These are phyloP conservation scores for Mythimna impura DNA, from an alignment of 2,888 invertebrate species.

Conservation along the genomic window DNA sequence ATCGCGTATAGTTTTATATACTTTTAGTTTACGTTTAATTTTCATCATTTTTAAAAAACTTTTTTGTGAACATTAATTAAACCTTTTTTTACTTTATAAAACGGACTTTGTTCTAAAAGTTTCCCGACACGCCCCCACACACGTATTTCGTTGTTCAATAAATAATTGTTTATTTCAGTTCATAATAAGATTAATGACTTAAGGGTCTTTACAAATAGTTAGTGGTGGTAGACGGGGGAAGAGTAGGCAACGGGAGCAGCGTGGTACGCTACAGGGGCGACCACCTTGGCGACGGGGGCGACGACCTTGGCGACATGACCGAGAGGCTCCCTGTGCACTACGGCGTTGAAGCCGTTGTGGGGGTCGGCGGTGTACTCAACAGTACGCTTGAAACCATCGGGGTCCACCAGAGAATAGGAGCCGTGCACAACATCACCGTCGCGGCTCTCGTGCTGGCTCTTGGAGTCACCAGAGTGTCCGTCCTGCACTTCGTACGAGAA, in stretches of 20 bases:
- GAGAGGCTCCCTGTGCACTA: conserved; percentile 85
- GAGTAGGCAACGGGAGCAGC: conserved; percentile 69
- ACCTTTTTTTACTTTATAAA: no score
- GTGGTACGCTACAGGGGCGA: conserved; percentile 75
- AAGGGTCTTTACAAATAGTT: background rate
- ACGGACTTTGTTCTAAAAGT: no score
- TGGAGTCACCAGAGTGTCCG: conserved; percentile 86
- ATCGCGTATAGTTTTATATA: no score
- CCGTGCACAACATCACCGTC: conserved; percentile 88
- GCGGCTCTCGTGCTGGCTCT: conserved; percentile 86
- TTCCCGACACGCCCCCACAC: no score
- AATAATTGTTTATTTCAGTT: conserved; percentile 11
- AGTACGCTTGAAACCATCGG: conserved; percentile 87
- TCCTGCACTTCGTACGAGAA: conserved; percentile 89
- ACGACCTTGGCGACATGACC: conserved; percentile 73
- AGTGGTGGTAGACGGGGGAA: conserved; percentile 50
- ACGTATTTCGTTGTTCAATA: background rate
- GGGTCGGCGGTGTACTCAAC: conserved; percentile 89
- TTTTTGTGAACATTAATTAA: no score
- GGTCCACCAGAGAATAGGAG: conserved; percentile 86
- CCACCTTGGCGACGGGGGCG: conserved; percentile 67
- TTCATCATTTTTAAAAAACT: no score
- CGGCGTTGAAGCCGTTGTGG: conserved; percentile 88
- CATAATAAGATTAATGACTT: background rate
- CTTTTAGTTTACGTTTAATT: no score